Percentiles rank a stretch among this genome's conserved stretches.
phyloP scores from a whole-genome alignment of 1,140 invertebrate genomes.

The Dreissena polymorpha region DNA sequence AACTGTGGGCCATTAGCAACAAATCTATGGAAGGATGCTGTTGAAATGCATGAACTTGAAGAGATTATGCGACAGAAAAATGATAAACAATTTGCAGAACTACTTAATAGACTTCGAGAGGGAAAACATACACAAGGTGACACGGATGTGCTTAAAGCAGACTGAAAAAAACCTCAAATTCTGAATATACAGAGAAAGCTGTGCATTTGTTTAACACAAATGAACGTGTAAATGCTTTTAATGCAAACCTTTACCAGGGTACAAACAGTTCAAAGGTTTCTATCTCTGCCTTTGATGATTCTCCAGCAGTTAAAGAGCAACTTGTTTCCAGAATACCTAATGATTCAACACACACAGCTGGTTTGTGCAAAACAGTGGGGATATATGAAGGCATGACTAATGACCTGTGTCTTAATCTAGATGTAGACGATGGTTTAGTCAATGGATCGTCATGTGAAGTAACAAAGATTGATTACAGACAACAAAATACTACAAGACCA shows the following conservation, averaged over 20 bases:
- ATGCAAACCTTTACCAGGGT: neutral
- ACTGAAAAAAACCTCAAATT: neutral
- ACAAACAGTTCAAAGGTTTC: neutral
- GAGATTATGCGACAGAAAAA: constrained; percentile 66
- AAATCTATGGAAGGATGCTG: constrained; percentile 58
- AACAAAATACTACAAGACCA: neutral
- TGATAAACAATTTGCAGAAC: constrained; percentile 55
- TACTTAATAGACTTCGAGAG: constrained; percentile 53
- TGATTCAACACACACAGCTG: neutral
- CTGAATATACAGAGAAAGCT: neutral
- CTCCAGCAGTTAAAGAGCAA: neutral
- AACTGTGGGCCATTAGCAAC: constrained; percentile 46
- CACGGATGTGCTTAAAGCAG: neutral
- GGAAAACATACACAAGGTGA: constrained; percentile 47
- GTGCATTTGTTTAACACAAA: constrained; percentile 8
- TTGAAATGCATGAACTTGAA: constrained; percentile 59
- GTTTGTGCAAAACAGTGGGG: too few species aligned
- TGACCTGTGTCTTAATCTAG: too few species aligned
- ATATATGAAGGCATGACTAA: too few species aligned
- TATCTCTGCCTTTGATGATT: constrained; percentile 2
- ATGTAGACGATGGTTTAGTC: constrained; percentile 23
- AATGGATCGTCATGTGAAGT: constrained; percentile 29
- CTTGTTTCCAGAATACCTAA: constrained; percentile 4
- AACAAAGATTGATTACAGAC: constrained; percentile 23
- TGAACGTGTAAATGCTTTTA: constrained; percentile 1